Evolutionary conservation across 2,113 vertebrate species (phyloP).

Genomic region (Ramphastos sulfuratus): DNA sequence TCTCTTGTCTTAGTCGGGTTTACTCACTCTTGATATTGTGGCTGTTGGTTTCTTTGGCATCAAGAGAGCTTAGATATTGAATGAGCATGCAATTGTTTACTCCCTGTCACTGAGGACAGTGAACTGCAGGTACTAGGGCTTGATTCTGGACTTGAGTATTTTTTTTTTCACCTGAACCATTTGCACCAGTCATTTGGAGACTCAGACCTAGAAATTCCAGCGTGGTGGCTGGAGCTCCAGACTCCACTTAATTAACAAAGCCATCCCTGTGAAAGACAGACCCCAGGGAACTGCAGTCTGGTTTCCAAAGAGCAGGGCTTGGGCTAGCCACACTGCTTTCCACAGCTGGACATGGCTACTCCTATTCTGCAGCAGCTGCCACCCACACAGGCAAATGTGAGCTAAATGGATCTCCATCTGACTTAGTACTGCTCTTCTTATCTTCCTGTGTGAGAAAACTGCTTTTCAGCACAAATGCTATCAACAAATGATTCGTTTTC

Average conservation of each 20-base stretch:
- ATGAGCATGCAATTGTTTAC: background rate
- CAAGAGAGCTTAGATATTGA: background rate
- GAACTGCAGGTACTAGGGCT: background rate
- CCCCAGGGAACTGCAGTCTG: background rate
- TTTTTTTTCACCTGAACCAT: background rate
- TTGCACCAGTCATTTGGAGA: background rate
- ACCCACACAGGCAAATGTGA: slow-evolving; percentile 26
- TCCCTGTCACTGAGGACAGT: background rate
- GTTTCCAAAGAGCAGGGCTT: slow-evolving; percentile 24
- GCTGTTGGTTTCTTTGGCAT: slow-evolving; percentile 32
- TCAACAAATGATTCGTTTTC: background rate
- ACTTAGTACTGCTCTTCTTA: background rate
- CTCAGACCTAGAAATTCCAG: background rate
- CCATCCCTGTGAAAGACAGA: background rate
- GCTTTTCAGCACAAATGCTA: background rate
- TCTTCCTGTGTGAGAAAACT: background rate
- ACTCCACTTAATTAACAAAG: background rate
- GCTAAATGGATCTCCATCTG: background rate
- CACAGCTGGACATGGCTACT: slow-evolving; percentile 35
- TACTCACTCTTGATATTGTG: slow-evolving; percentile 11
- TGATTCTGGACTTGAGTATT: background rate
- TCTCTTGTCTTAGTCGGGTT: slow-evolving; percentile 19
- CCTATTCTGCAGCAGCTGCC: slow-evolving; percentile 12
- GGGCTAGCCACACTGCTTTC: slow-evolving; percentile 25
- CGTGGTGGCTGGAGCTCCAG: background rate